These are phyloP conservation scores for Cossypha niveicapilla DNA, from an alignment of 2,797 vertebrate species.

Conservation along the genomic window DNA sequence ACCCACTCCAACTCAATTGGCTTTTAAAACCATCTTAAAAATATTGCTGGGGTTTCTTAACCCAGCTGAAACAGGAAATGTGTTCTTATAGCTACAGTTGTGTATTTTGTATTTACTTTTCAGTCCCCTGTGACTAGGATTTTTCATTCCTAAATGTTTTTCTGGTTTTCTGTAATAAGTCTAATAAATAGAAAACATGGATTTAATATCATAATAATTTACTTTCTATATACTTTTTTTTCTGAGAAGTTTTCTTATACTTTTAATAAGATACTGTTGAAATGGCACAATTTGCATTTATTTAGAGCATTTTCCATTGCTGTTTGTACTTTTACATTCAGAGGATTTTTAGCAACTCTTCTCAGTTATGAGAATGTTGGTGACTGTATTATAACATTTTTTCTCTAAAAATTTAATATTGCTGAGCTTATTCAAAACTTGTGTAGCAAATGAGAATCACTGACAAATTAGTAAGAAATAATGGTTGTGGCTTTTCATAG, in stretches of 20 bases:
- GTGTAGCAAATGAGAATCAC: background rate
- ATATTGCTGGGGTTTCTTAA: background rate
- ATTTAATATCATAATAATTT: background rate
- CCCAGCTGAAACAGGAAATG: background rate
- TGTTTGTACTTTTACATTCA: background rate
- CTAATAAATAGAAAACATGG: background rate
- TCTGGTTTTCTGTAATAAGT: background rate
- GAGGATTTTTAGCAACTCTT: background rate
- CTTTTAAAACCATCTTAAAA: background rate
- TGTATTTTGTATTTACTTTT: background rate
- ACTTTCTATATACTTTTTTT: background rate
- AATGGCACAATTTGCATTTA: background rate
- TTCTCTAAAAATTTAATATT: background rate
- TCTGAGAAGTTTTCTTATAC: background rate
- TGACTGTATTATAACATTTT: background rate
- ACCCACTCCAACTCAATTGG: background rate
- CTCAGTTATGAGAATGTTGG: background rate
- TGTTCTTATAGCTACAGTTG: background rate
- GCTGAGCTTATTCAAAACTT: background rate
- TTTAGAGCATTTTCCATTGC: background rate
- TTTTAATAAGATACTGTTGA: background rate
- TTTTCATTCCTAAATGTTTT: background rate
- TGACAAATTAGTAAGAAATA: background rate
- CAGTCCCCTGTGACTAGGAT: background rate
- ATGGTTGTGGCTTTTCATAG: background rate